Evolutionary conservation across 2,113 vertebrate species (phyloP).

Genomic region (Lepus timidus): DNA sequence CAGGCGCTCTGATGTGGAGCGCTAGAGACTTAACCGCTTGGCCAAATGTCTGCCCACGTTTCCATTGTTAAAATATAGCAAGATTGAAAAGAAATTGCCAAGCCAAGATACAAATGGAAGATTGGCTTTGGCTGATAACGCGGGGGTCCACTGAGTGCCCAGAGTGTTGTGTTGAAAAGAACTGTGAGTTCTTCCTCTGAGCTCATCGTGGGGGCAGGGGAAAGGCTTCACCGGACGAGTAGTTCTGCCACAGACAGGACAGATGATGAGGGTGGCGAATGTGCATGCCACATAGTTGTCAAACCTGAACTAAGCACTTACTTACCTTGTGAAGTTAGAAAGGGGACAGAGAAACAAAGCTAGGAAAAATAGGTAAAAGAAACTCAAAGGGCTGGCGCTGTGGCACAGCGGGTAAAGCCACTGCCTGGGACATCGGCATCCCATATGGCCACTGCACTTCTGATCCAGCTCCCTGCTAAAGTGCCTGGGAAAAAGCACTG

Average conservation of each 20-base stretch:
- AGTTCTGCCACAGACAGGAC: not conserved
- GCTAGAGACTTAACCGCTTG: no score
- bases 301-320: slow-evolving; percentile 32
- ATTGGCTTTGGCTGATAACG: not conserved
- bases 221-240: not conserved
- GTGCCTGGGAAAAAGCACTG: no score
- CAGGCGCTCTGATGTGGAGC: no score
- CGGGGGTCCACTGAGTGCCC: not conserved
- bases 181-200: not conserved
- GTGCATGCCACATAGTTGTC: not conserved
- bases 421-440: no score
- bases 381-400: not conserved
- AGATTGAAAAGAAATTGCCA: not conserved
- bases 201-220: no score
- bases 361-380: slow-evolving; percentile 53
- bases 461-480: no score
- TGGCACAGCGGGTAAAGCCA: no score
- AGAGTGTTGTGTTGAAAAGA: not conserved
- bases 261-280: not conserved
- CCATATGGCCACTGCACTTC: no score
- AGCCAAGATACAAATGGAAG: slow-evolving; percentile 3
- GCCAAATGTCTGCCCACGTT: no score
- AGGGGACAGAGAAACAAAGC: slow-evolving; percentile 25
- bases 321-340: slow-evolving; percentile 35
- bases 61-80: not conserved